Percentiles rank a stretch among this genome's conserved stretches.
These are phyloP conservation scores for Ardeotis arabs DNA, from an alignment of 2,113 vertebrate species.

Conservation along the genomic window DNA sequence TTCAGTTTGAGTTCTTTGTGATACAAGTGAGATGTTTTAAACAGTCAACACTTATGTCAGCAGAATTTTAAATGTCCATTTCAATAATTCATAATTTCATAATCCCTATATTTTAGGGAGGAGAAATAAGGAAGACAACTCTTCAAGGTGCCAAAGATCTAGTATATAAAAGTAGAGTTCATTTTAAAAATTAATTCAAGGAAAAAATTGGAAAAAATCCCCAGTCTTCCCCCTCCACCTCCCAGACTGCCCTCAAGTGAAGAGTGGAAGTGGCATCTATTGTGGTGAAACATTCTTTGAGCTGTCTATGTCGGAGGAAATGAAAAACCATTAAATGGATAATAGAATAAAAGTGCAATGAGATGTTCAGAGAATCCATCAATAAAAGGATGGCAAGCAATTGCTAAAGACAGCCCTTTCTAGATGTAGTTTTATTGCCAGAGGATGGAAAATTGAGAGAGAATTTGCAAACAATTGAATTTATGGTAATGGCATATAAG, in stretches of 20 bases:
- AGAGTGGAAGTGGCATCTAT: constrained; percentile 10
- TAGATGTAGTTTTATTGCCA: constrained; percentile 60
- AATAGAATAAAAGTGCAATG: constrained; percentile 63
- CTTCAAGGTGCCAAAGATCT: neutral
- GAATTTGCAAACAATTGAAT: constrained; percentile 69
- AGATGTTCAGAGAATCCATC: constrained; percentile 66
- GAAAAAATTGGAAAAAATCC: neutral
- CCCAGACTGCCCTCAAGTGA: neutral
- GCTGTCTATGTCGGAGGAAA: constrained; percentile 54
- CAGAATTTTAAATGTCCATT: neutral
- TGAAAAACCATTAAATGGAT: constrained; percentile 66
- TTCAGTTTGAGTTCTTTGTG: neutral
- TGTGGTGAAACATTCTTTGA: constrained; percentile 19
- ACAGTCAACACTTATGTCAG: neutral
- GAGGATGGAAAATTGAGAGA: constrained; percentile 51
- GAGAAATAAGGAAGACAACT: neutral
- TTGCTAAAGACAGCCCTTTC: constrained; percentile 62
- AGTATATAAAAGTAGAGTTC: neutral
- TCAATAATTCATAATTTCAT: neutral
- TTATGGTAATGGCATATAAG: constrained; percentile 66
- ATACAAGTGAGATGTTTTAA: neutral
- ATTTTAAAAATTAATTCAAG: neutral
- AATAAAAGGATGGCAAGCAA: constrained; percentile 61
- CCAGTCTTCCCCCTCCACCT: neutral
- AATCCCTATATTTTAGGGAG: neutral